Evolutionary conservation across 2,797 vertebrate genomes (phyloP), one percentile per base, ranked within the genome.

Genomic region (Selene dorsalis): DNA sequence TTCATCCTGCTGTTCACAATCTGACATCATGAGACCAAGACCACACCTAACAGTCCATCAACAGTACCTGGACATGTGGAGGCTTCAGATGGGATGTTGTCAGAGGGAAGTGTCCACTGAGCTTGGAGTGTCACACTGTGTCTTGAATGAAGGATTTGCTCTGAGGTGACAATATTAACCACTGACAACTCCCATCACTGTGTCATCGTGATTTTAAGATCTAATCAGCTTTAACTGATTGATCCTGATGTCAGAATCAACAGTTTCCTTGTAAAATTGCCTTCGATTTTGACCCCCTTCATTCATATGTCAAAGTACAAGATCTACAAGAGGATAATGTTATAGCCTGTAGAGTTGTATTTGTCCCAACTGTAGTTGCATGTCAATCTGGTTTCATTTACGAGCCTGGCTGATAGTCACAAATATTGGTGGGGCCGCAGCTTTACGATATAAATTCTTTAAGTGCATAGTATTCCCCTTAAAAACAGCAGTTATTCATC

Each of bases 401-500:
- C 53, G 47, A 72, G 50, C 39, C 57, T 73, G 67, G 64, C 73
- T 88, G 76, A 81, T 85, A 56, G 71, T 64, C 71, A 82, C 52
- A 79, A 72, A 79, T 53, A 79, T 60, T 69, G 66, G 55, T 53
- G 69, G 45, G 66, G 63, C 78, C 65, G 65, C 32, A 57, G 32
- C 3, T 22, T 50, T 52, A 66, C 59, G 50, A 66, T 88, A 77
- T 81, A 79, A 79, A 80, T 80, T 62, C 43, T 87, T 83, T 75
- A 71, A 88, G 66, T 50, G 38, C 63, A 76, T 20, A 71, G 82
- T 62, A 84, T 88, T 86, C 62, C 56, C 56, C 80, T 80, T 43
- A 50, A 91, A 89, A 91, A 88, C 75, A 89, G 80, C 69, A 79
- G 26, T 74, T 80, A 75, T 74, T 72, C 67, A 69, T 72, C 73